Evolutionary conservation across 1,140 invertebrate species (phyloP).

Genomic region (Pseudachorutes palmiensis): DNA sequence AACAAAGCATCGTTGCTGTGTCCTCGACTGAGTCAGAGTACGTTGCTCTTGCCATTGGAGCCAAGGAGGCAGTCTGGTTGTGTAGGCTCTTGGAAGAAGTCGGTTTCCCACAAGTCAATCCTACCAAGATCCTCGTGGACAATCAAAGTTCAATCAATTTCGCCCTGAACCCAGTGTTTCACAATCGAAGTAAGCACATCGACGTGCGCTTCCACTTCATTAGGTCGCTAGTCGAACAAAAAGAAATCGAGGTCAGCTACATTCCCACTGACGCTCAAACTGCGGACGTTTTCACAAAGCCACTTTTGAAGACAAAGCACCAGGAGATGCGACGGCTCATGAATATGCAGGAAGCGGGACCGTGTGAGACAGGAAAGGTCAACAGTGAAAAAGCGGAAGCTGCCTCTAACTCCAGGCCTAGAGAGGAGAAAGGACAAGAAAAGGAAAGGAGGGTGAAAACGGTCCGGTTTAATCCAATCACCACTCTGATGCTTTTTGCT

Average conservation of each 20-base stretch:
- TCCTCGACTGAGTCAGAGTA: conserved; percentile 43
- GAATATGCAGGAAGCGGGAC: not conserved
- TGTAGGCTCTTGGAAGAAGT: conserved; percentile 37
- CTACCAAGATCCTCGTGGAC: conserved; percentile 35
- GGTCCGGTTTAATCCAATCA: conserved; percentile 40
- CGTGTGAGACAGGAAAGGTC: conserved; percentile 17
- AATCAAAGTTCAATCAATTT: conserved; percentile 40
- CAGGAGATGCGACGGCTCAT: conserved; percentile 7
- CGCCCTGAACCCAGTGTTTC: conserved; percentile 42
- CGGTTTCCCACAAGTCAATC: conserved; percentile 20
- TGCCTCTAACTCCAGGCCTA: conserved; percentile 37
- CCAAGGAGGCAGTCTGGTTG: conserved; percentile 39
- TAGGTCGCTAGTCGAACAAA: conserved; percentile 30
- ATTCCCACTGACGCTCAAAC: conserved; percentile 37
- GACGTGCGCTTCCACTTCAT: conserved; percentile 41
- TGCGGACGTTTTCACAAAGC: conserved; percentile 40
- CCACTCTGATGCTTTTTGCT: not conserved
- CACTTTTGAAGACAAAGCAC: conserved; percentile 31
- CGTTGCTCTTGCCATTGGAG: conserved; percentile 33
- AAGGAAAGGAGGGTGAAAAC: conserved; percentile 40
- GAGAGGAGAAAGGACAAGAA: conserved; percentile 35
- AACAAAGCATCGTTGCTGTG: conserved; percentile 40
- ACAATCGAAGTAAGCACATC: conserved; percentile 43
- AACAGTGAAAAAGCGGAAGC: conserved; percentile 43
- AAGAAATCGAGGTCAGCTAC: not conserved